Evolutionary conservation across 2,888 invertebrate genomes (phyloP).

Genomic region (Xanthia togata): DNA sequence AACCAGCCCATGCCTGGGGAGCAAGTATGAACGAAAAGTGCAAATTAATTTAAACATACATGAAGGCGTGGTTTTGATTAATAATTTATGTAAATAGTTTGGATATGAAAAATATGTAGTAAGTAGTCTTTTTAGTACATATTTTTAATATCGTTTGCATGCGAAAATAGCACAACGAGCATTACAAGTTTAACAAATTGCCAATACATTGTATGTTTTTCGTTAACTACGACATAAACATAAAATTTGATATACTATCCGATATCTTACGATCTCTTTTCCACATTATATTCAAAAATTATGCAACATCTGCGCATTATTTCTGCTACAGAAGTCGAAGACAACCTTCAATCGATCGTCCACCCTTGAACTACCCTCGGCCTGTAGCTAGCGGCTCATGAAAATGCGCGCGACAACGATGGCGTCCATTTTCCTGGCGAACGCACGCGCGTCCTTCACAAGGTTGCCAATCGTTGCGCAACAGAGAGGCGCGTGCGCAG

Average conservation of each 20-base stretch:
- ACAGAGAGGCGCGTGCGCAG: slow-evolving; percentile 49
- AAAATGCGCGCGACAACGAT: slow-evolving; percentile 71
- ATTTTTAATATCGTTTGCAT: neutral
- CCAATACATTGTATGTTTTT: neutral
- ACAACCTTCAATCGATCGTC: slow-evolving; percentile 43
- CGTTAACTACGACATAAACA: neutral
- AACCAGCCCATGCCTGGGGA: neutral
- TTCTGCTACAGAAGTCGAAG: slow-evolving; percentile 16
- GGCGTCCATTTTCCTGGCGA: slow-evolving; percentile 76
- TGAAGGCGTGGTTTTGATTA: neutral
- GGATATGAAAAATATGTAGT: neutral
- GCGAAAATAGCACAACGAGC: neutral
- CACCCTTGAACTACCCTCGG: slow-evolving; percentile 70
- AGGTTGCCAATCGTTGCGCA: slow-evolving; percentile 84
- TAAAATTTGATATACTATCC: neutral
- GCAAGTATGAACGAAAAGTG: neutral
- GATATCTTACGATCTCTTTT: neutral
- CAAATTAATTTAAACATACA: neutral
- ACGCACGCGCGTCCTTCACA: slow-evolving; percentile 84
- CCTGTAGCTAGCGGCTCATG: slow-evolving; percentile 66
- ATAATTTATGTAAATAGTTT: neutral
- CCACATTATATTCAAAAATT: neutral
- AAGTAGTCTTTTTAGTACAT: neutral
- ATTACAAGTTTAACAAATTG: neutral
- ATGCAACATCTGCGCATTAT: slow-evolving; percentile 25